phyloP scores from a whole-genome alignment of 2,888 invertebrate species.

The Meta bourneti region DNA sequence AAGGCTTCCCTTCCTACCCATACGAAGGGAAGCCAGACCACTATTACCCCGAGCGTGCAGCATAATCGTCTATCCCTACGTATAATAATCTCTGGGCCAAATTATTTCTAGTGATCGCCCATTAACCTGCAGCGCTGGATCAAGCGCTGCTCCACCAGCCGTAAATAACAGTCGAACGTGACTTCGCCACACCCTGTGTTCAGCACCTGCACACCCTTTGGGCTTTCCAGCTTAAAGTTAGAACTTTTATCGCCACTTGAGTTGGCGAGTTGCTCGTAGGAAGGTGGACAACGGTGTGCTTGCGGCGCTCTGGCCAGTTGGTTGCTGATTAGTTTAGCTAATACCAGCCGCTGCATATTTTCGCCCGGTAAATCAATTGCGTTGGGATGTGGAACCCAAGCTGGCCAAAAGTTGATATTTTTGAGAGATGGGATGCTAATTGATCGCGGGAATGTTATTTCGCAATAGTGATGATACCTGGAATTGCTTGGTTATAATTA shows the following conservation, averaged over 20 bases:
- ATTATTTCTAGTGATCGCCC: constrained; percentile 60
- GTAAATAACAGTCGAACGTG: constrained; percentile 68
- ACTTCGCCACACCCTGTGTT: constrained; percentile 59
- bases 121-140: constrained; percentile 47
- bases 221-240: constrained; percentile 50
- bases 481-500: too few species aligned
- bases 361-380: too few species aligned
- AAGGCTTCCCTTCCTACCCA: too few species aligned
- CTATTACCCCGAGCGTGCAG: background rate
- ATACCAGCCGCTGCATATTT: too few species aligned
- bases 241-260: constrained; percentile 61
- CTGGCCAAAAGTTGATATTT: too few species aligned
- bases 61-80: constrained; percentile 12
- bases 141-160: constrained; percentile 53
- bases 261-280: constrained; percentile 23
- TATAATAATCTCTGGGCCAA: constrained; percentile 43
- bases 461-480: too few species aligned
- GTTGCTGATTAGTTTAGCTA: too few species aligned
- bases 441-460: too few species aligned
- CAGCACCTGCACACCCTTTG: constrained; percentile 57
- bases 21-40: background rate
- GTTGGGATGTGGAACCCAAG: too few species aligned
- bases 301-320: constrained; percentile 1
- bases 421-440: too few species aligned
- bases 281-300: constrained; percentile 45